A percentile compares a stretch with the other conserved stretches of the same genome.
phyloP scores from a whole-genome alignment of 2,113 vertebrate genomes.

The Calidris pugnax region DNA sequence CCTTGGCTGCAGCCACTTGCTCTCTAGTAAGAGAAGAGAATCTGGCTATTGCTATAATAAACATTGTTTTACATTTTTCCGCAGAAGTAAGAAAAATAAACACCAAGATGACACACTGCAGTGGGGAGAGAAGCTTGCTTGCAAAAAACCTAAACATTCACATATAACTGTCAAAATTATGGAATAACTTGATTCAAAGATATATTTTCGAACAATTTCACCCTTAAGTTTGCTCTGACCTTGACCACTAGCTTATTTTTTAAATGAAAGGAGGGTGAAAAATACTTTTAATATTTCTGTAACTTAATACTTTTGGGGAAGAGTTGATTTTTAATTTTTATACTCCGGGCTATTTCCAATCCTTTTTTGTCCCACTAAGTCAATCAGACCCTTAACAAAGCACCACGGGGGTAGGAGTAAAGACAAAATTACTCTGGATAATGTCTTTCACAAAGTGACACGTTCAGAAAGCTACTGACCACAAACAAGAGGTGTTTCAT shows the following conservation, averaged over 20 bases:
- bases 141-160: background rate
- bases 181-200: background rate
- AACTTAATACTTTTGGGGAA: background rate
- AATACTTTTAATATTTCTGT: background rate
- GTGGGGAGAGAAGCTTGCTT: background rate
- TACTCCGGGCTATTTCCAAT: background rate
- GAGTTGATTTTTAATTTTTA: background rate
- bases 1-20: constrained; percentile 17
- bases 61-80: background rate
- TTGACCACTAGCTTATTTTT: background rate
- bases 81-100: background rate
- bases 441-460: background rate
- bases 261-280: background rate
- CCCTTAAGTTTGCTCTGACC: rapidly evolving
- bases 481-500: background rate
- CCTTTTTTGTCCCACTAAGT: background rate
- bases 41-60: background rate
- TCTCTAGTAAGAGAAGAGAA: background rate
- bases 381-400: background rate
- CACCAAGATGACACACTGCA: background rate
- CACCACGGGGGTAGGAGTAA: background rate
- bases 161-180: background rate
- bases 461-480: background rate
- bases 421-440: background rate
- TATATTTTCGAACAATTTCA: background rate